Percentiles rank a stretch among this genome's conserved stretches.
Conservation (phyloP, 2,888 invertebrate genomes). For the Cheilosia pagana region DNA sequence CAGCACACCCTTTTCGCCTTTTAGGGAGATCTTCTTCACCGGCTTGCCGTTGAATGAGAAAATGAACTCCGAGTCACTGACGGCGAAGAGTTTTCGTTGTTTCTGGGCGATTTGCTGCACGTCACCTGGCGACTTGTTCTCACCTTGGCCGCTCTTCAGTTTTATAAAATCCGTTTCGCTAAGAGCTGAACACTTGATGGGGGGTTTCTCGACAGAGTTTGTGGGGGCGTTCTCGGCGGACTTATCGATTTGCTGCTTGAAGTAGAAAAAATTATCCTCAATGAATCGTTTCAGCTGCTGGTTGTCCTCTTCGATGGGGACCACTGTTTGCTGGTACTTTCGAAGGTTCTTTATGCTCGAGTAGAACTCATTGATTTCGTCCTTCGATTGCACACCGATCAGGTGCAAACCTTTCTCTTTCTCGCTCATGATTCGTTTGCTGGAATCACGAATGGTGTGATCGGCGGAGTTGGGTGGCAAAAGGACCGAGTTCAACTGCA, state of each 20-base stretch:
- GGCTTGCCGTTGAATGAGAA: conserved; percentile 78
- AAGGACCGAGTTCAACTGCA: conserved; percentile 46
- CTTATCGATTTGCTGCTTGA: conserved; percentile 79
- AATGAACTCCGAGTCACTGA: conserved; percentile 83
- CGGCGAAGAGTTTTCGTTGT: conserved; percentile 80
- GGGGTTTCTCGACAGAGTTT: conserved; percentile 64
- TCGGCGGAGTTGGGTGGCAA: conserved; percentile 45
- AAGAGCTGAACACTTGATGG: conserved; percentile 80
- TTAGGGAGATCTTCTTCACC: conserved; percentile 76
- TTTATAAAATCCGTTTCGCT: conserved; percentile 83
- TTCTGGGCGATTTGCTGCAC: conserved; percentile 62
- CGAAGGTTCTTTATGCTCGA: conserved; percentile 77
- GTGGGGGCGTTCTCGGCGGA: conserved; percentile 45
- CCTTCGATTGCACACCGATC: conserved; percentile 66
- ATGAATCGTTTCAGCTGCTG: conserved; percentile 83
- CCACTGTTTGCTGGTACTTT: conserved; percentile 76
- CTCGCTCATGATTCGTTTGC: conserved; percentile 40
- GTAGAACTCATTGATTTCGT: conserved; percentile 80
- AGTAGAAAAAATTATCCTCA: conserved; percentile 83
- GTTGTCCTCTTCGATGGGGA: conserved; percentile 83
- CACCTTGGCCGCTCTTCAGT: conserved; percentile 79
- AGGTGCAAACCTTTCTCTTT: conserved; percentile 69
- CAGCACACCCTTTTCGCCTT: conserved; percentile 81
- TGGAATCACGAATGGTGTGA: conserved; percentile 38
- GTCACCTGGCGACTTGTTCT: conserved; percentile 54